Evolutionary conservation across 2,113 vertebrate genomes (phyloP).

Genomic region (Cricetomys ansorgei): DNA sequence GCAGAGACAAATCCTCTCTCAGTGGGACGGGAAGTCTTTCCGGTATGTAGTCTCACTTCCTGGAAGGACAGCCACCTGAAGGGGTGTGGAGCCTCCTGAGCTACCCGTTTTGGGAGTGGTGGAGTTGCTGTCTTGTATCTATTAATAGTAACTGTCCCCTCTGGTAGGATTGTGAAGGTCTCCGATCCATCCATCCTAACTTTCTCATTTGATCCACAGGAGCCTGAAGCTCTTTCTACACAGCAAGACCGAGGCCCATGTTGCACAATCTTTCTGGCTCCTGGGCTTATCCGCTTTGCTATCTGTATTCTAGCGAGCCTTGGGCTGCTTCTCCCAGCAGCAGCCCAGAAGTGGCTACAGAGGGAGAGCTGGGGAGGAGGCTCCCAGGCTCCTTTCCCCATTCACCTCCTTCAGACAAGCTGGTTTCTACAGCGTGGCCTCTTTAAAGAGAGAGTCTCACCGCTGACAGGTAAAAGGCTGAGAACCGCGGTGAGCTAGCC

Average conservation of each 20-base stretch:
- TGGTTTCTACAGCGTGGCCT: not conserved
- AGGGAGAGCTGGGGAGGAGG: not conserved
- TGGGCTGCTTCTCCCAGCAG: not conserved
- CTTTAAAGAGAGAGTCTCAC: not conserved
- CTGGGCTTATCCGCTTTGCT: not conserved
- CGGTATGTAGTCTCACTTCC: not conserved
- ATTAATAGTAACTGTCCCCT: not conserved
- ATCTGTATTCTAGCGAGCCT: not conserved
- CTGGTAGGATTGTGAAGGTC: not conserved
- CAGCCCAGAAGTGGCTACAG: not conserved
- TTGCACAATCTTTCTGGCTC: not conserved
- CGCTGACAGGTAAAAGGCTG: not conserved
- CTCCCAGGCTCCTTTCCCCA: not conserved
- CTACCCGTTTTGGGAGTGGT: not conserved
- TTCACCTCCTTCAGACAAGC: not conserved
- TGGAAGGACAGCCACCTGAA: not conserved
- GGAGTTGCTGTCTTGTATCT: not conserved
- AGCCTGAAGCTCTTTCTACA: not conserved
- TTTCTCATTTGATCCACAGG: not conserved
- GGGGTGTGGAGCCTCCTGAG: not conserved
- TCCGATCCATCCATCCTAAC: not conserved
- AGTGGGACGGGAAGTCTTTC: conserved; percentile 20
- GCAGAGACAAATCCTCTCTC: not conserved
- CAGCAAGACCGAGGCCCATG: not conserved
- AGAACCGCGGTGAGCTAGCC: not conserved